Conservation (phyloP, 2,113 vertebrate species). For the Candoia aspera region DNA sequence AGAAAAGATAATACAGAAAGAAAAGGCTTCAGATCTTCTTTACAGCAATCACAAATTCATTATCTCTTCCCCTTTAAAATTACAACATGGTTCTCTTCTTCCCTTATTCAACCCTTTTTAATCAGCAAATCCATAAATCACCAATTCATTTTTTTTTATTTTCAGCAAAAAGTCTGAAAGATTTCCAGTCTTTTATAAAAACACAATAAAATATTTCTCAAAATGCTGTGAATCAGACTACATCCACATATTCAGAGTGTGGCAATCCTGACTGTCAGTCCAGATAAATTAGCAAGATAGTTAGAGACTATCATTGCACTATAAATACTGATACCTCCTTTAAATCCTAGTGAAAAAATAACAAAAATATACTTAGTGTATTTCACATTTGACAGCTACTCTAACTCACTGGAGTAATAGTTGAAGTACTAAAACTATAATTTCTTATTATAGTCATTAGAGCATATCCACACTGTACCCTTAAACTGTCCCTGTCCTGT, state of each 20-base stretch:
- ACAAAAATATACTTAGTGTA: neutral
- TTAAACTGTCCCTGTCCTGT: too few species aligned
- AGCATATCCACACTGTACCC: too few species aligned
- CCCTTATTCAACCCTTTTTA: neutral
- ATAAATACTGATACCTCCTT: neutral
- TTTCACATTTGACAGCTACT: neutral
- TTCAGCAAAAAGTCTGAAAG: neutral
- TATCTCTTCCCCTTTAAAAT: too few species aligned
- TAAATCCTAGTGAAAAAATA: neutral
- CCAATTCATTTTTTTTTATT: neutral
- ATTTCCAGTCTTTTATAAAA: neutral
- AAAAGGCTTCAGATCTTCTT: too few species aligned
- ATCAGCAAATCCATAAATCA: neutral
- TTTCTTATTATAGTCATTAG: too few species aligned
- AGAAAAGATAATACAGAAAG: too few species aligned
- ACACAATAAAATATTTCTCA: neutral
- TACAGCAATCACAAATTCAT: too few species aligned
- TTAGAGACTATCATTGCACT: neutral
- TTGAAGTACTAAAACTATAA: neutral
- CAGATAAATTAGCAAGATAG: neutral
- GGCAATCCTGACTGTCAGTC: neutral
- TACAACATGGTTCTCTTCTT: neutral
- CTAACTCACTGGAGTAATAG: neutral
- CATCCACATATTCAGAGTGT: neutral
- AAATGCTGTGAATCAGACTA: neutral